Base-by-base conservation (phyloP, 2,888 invertebrate genomes). In the Lamproptera curius region DNA sequence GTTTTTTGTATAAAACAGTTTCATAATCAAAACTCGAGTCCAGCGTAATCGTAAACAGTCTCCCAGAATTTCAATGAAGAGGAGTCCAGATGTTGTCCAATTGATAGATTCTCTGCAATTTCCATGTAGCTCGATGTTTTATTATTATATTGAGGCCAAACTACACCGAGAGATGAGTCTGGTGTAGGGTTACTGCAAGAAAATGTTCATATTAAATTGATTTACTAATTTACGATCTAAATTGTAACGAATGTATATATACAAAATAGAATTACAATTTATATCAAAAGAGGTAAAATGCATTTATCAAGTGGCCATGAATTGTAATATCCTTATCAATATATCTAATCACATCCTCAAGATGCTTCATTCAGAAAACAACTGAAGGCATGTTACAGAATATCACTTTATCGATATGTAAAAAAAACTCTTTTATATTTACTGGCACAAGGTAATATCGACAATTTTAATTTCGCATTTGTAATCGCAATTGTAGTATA, bases 161-260 rank as follows among this genome's bases (percentile, higher is more conserved):
- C 56, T 1, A 63, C 58, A 2, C 68, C 70, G 1, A 75, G 57
- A 0, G 68, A 58, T 0, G 54, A 9, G 26, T 76, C 72, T 1
- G 80, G 77, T 0, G 81, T 81, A 6, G 80, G 78, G 10, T 64
- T 74, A 0, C 82, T 81, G 66, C 10, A 62, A 63, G 55, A 35
- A 42, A 16, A 31, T 8, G n/a, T n/a, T 3, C 3, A 10, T 31
- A 10, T 23, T 23, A 6, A 23, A 6, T 23, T 23, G 4, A 6
- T 23, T 23, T 23, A 6, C 4, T 23, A 6, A 6, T 23, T 6
- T 23, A 8, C 23, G 8, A 8, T n/a, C n/a, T n/a, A n/a, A n/a
- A n/a, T n/a, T n/a, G n/a, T n/a, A n/a, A n/a, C n/a, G n/a, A n/a
- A n/a, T n/a, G n/a, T n/a, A n/a, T n/a, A n/a, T n/a, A n/a, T n/a